phyloP scores from a whole-genome alignment of 2,888 invertebrate species.

The Chrysolina oricalcia region DNA sequence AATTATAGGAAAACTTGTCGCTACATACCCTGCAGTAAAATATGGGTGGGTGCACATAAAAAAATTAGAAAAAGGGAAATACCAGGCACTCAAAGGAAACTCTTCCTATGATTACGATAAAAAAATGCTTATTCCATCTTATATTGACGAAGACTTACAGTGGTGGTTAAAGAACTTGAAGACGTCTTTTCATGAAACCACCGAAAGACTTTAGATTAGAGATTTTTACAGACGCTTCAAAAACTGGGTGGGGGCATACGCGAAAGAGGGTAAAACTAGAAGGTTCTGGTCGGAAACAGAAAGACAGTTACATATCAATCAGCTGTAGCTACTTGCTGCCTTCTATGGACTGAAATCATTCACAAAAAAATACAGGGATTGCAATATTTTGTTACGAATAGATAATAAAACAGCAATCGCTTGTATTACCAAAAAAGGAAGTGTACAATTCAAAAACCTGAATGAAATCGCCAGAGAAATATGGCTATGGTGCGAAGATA shows the following conservation, averaged over 20 bases:
- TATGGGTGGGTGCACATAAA: slow-evolving; percentile 18
- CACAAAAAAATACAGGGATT: no score
- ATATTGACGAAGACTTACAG: background rate
- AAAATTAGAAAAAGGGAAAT: background rate
- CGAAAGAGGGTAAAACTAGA: no score
- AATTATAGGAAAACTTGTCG: slow-evolving; percentile 9
- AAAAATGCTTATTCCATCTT: background rate
- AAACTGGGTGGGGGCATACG: background rate
- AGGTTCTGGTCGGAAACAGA: no score
- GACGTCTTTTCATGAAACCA: background rate
- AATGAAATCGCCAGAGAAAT: no score
- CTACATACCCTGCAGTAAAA: slow-evolving; percentile 19
- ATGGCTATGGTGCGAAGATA: no score
- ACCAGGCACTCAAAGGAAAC: background rate
- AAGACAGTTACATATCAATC: no score
- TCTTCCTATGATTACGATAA: background rate
- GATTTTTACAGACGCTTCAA: background rate
- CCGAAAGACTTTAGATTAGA: background rate
- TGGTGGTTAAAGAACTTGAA: background rate
- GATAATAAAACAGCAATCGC: no score
- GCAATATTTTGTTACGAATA: no score
- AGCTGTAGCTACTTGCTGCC: no score
- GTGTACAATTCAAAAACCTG: no score
- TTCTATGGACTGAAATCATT: no score
- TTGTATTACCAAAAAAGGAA: no score